These are phyloP conservation scores for Nycteola revayana DNA, from an alignment of 2,888 invertebrate genomes.

Conservation along the genomic window DNA sequence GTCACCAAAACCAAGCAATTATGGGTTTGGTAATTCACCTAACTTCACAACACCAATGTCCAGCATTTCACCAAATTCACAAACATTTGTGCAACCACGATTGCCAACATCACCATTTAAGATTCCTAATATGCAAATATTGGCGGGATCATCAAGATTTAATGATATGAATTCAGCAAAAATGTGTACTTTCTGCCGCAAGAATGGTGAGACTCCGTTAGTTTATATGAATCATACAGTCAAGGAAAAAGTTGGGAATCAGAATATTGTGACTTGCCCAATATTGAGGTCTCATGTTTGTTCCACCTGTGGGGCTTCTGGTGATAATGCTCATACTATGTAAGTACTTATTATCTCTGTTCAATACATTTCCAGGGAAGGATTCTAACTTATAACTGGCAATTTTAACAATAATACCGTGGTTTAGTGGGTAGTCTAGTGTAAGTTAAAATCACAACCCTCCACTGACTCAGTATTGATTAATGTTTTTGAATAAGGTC, in stretches of 20 bases:
- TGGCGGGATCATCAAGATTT: conserved; percentile 20
- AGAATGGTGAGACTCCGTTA: conserved; percentile 66
- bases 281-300: conserved; percentile 66
- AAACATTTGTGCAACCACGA: neutral
- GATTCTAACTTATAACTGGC: no score
- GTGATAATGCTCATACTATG: conserved; percentile 73
- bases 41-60: conserved; percentile 14
- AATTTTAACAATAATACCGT: no score
- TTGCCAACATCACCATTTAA: conserved; percentile 15
- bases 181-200: conserved; percentile 67
- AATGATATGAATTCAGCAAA: conserved; percentile 27
- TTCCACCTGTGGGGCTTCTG: conserved; percentile 55
- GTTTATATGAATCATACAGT: conserved; percentile 64
- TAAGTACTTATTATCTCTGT: conserved; percentile 51
- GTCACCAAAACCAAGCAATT: conserved; percentile 18
- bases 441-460: no score
- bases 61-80: conserved; percentile 9
- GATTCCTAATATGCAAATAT: conserved; percentile 7
- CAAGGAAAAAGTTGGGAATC: conserved; percentile 51
- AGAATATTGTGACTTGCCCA: conserved; percentile 61
- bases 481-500: no score
- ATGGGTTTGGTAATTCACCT: conserved; percentile 6
- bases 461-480: no score
- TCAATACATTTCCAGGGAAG: no score
- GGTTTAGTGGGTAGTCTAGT: no score